Evolutionary conservation across 2,888 invertebrate genomes (phyloP).

Genomic region (Listrodromus nycthemerus): DNA sequence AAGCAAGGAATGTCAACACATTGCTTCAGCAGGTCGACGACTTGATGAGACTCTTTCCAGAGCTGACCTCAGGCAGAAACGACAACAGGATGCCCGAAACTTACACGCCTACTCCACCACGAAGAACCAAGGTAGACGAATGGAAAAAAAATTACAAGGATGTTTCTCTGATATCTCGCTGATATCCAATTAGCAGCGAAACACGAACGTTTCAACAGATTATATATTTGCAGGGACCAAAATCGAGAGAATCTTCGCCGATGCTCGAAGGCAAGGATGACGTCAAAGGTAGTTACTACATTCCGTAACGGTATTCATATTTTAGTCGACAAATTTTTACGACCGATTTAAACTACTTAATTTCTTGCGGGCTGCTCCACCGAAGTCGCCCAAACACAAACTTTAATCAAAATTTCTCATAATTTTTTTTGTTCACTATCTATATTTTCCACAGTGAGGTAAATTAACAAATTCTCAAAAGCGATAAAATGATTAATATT

Average conservation of each 20-base stretch:
- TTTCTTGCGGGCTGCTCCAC: no score
- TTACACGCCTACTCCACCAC: slow-evolving; percentile 90
- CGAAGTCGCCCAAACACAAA: no score
- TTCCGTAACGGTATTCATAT: slow-evolving; percentile 73
- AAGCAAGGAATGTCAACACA: slow-evolving; percentile 90
- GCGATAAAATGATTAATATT: neutral
- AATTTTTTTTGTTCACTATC: no score
- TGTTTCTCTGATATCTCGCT: neutral
- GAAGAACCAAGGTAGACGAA: slow-evolving; percentile 87
- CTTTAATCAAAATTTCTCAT: no score
- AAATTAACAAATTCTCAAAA: neutral
- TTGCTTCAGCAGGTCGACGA: slow-evolving; percentile 93
- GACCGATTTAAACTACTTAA: neutral
- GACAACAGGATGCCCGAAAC: slow-evolving; percentile 84
- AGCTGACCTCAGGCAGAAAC: slow-evolving; percentile 86
- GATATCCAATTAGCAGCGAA: slow-evolving; percentile 15
- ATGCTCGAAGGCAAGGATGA: slow-evolving; percentile 91
- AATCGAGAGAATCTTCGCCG: slow-evolving; percentile 91
- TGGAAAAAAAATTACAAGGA: neutral
- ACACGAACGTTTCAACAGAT: neutral
- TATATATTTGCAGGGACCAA: slow-evolving; percentile 86
- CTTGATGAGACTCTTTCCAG: slow-evolving; percentile 91
- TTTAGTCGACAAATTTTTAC: neutral
- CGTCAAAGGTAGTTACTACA: slow-evolving; percentile 84
- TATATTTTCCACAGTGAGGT: no score